These are phyloP conservation scores for Myrmecophaga tridactyla DNA, from an alignment of 2,113 vertebrate genomes.

Conservation along the genomic window DNA sequence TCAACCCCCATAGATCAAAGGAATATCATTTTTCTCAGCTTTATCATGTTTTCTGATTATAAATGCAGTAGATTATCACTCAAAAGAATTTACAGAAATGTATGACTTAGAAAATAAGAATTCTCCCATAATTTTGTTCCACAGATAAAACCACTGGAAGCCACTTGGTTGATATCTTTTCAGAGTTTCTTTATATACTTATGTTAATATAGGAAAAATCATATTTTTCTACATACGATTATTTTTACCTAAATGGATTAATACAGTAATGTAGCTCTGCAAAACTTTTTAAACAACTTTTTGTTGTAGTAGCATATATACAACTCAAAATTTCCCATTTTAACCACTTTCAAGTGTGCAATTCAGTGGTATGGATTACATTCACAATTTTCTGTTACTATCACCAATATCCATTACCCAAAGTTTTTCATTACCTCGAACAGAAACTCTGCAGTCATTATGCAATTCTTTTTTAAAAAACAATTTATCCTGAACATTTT, in stretches of 20 bases:
- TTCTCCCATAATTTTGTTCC: neutral
- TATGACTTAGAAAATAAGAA: neutral
- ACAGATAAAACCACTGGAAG: neutral
- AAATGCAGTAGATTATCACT: neutral
- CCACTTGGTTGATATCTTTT: neutral
- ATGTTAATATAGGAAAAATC: neutral
- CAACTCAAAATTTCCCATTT: too few species aligned
- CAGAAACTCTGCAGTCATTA: too few species aligned
- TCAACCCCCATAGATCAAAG: neutral
- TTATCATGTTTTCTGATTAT: slow-evolving; percentile 24
- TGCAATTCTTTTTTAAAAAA: neutral
- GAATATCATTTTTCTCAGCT: neutral
- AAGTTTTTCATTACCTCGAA: too few species aligned
- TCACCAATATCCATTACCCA: too few species aligned
- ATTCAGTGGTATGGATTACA: too few species aligned
- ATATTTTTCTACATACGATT: slow-evolving; percentile 6
- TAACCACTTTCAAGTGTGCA: too few species aligned
- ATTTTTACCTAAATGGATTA: slow-evolving; percentile 29
- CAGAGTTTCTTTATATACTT: neutral
- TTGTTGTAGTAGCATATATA: too few species aligned
- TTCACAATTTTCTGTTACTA: too few species aligned
- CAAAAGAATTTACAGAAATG: neutral
- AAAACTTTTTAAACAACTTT: neutral
- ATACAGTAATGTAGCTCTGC: neutral
- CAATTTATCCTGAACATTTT: neutral